Base-by-base conservation (phyloP, 2,113 vertebrate species). In the Typhlomys cinereus region DNA sequence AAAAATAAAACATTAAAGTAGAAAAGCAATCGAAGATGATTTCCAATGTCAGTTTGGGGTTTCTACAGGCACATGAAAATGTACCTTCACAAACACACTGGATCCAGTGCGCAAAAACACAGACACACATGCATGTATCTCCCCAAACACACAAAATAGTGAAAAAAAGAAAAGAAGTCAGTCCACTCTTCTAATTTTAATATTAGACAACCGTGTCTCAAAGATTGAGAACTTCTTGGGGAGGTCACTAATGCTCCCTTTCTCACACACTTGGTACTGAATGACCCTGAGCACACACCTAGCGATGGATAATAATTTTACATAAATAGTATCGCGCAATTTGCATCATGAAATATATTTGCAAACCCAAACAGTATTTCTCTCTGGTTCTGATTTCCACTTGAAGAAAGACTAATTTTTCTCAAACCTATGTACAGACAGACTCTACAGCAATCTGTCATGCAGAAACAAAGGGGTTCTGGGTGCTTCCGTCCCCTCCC, bases 371-470 rank as follows among this genome's bases (percentile, higher is more conserved):
- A 69, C 85, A 31, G n/a, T 75, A 13, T 71, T 91, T 92, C 54
- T 93, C 23, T 59, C 78, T 79, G 85, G 57, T 50, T 92, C 50
- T 88, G 69, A 80, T 75, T 93, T 90, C 90, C 52, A 71, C 69
- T 78, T 88, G 57, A 62, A 64, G 39, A 73, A 73, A 94, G 64
- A 93, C 78, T 74, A 66, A 93, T 82, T 94, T n/a, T 76, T 54
- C 88, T 88, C 41, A 75, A 83, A 92, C 46, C 71, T 70, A 85
- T 41, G 71, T 59, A 64, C 3, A 90, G 66, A 17, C 66, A 86
- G 90, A 93, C 70, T 83, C 82, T 84, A 94, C 70, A 93, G 69
- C 20, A 75, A 62, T 94, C 78, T 89, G 87, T 62, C 66, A 83
- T 81, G 10, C 18, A 86, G 67, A 61, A 92, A 91, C 85, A 88